A percentile compares a stretch with the other conserved stretches of the same genome.
Evolutionary conservation across 2,888 invertebrate genomes (phyloP).

Genomic region (Chelonus formosanus): DNA sequence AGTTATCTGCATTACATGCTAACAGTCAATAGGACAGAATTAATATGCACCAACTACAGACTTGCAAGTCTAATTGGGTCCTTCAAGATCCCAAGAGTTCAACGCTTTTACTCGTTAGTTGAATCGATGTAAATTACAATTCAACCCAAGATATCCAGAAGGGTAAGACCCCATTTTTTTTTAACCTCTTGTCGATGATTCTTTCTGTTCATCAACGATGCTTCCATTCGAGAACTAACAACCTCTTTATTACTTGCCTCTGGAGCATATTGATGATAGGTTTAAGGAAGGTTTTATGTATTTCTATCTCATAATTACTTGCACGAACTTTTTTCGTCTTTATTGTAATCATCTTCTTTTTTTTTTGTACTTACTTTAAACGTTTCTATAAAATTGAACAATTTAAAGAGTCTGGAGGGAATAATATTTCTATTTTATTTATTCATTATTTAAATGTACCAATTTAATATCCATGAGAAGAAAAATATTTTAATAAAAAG

Average conservation of each 20-base stretch:
- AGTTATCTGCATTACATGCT: constrained; percentile 18
- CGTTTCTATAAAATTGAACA: no score
- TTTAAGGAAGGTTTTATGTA: not conserved
- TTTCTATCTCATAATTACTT: not conserved
- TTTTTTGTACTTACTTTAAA: no score
- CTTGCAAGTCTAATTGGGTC: constrained; percentile 40
- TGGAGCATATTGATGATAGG: no score
- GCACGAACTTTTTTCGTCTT: no score
- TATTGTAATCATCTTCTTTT: not conserved
- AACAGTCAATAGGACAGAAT: constrained; percentile 39
- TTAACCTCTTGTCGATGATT: not conserved
- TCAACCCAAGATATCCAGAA: not conserved
- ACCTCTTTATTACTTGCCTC: no score
- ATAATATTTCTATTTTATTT: no score
- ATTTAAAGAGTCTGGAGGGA: no score
- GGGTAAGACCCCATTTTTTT: no score
- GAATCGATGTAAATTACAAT: constrained; percentile 30
- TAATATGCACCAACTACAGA: constrained; percentile 38
- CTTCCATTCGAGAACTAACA: no score
- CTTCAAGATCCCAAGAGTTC: constrained; percentile 34
- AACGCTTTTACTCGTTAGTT: constrained; percentile 27
- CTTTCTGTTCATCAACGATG: not conserved
- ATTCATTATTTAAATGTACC: no score
- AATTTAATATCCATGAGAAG: no score
- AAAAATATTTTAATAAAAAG: no score